Evolutionary conservation across 2,113 vertebrate species (phyloP).

Genomic region (Zosterops hypoxanthus): DNA sequence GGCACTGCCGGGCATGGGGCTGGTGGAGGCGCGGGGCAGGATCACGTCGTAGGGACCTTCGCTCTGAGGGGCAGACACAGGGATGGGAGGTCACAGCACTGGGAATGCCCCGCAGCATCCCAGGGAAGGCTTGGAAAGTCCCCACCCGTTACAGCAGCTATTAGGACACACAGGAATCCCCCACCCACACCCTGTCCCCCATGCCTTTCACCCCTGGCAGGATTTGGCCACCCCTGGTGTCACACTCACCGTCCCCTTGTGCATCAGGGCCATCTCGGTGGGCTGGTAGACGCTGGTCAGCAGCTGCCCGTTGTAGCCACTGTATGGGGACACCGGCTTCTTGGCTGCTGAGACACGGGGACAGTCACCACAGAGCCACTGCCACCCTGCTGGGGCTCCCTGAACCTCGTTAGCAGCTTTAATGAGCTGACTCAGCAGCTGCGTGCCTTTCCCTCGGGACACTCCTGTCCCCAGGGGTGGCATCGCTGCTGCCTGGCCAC

Average conservation of each 20-base stretch:
- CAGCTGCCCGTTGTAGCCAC: slow-evolving; percentile 89
- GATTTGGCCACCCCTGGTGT: rapidly evolving
- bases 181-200: not conserved
- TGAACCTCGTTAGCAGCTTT: not conserved
- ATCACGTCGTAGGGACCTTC: slow-evolving; percentile 77
- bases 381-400: not conserved
- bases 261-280: slow-evolving; percentile 93
- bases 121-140: rapidly evolving
- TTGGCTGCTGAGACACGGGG: slow-evolving; percentile 69
- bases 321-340: slow-evolving; percentile 90
- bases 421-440: slow-evolving; percentile 17
- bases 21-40: slow-evolving; percentile 86
- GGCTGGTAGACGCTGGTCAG: slow-evolving; percentile 92
- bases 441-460: not conserved
- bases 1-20: slow-evolving; percentile 71
- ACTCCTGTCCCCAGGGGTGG: not conserved
- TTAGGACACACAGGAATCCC: not conserved
- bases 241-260: slow-evolving; percentile 79
- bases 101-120: rapidly evolving
- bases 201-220: rapidly evolving
- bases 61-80: not conserved
- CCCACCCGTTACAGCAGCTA: not conserved
- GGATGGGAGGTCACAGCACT: not conserved
- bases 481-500: not conserved
- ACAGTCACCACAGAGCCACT: not conserved